A percentile compares a stretch with the other conserved stretches of the same genome.
phyloP scores from a whole-genome alignment of 2,113 vertebrate species.

The Ceyx cyanopectus region DNA sequence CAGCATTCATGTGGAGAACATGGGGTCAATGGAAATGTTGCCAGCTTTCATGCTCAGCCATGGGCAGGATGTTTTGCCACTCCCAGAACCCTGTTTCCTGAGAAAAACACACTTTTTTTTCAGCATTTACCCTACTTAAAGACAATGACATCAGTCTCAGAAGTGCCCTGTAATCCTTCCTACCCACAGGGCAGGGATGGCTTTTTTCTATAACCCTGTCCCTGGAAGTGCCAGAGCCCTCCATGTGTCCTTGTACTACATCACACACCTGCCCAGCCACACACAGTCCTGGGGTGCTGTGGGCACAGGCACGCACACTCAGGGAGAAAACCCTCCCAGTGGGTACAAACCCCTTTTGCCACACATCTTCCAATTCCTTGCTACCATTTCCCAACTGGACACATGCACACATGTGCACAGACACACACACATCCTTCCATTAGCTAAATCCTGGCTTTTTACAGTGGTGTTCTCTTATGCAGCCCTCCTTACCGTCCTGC shows the following conservation, averaged over 20 bases:
- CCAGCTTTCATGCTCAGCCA: accelerated
- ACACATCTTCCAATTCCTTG: background rate
- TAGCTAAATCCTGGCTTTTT: background rate
- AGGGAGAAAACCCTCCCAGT: background rate
- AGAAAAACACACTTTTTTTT: background rate
- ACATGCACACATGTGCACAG: accelerated
- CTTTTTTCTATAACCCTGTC: background rate
- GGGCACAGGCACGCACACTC: accelerated
- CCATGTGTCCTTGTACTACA: accelerated
- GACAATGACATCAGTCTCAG: background rate
- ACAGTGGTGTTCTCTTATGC: accelerated
- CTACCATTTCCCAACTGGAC: accelerated
- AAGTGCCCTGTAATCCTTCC: background rate
- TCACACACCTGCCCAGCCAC: accelerated
- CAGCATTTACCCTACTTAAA: background rate
- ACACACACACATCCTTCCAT: background rate
- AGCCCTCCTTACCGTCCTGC: background rate
- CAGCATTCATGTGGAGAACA: accelerated
- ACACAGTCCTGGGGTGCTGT: accelerated
- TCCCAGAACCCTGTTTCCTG: accelerated
- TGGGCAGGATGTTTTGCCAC: accelerated
- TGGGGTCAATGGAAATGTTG: background rate
- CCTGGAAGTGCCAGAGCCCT: background rate
- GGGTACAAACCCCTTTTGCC: background rate
- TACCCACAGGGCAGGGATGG: accelerated